Evolutionary conservation across 1,140 invertebrate genomes (phyloP), one percentile per base, ranked within the genome.

Genomic region (Dryas iulia): DNA sequence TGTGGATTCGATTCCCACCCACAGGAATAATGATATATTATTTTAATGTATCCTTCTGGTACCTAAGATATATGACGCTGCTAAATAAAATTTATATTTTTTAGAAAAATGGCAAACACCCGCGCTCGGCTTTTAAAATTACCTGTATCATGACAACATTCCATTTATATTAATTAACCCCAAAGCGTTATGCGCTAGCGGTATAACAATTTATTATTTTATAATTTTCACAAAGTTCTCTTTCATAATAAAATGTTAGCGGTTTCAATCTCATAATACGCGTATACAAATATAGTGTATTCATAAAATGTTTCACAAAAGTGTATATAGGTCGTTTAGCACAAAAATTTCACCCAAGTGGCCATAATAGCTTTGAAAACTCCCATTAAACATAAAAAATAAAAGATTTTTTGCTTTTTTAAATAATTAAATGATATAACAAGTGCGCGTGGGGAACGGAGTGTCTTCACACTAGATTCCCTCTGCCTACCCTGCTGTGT

Each of bases 161-260:
- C 33, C 39, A 47, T 47, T 47, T 47, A 47, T 47, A 47, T 47
- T 47, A 18, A 47, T 47, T 47, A 47, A 47, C 39, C 18, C n/a
- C 39, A 21, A 47, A 47, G 14, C 14, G 10, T 33, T 33, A 3
- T 33, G 33, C 33, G 33, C 12, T 39, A 21, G 14, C 39, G 2
- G 8, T 21, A 47, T 47, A 10, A 47, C 39, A 47, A n/a, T 47
- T 21, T 47, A 47, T 47, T 47, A 21, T 47, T 18, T 47, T 18
- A 47, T 18, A 21, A 47, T 18, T 47, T 21, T 47, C 39, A 18
- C 39, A 21, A 10, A 47, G 8, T 21, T 47, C 18, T 47, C 39
- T 21, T 21, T 47, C 18, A 47, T 21, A 21, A 47, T 21, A 21
- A 47, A 47, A 47, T 47, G 21, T 18, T 18, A 47, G 39, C 39